Percentiles rank a stretch among this genome's conserved stretches.
phyloP scores from a whole-genome alignment of 2,888 invertebrate species.

The Cataglyphis albicans region DNA sequence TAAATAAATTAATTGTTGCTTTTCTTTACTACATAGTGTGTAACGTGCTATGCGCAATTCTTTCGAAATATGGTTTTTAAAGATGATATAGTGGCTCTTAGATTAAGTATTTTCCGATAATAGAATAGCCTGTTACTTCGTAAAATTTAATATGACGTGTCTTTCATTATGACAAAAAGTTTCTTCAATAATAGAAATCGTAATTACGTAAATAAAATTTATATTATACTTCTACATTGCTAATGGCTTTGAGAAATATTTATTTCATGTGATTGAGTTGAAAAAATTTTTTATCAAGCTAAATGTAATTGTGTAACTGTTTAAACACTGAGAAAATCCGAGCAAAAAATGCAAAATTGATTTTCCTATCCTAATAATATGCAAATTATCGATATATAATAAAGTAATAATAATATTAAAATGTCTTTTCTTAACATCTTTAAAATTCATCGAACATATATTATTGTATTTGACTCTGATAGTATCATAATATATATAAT shows the following conservation, averaged over 20 bases:
- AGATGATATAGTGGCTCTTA: slow-evolving; percentile 5
- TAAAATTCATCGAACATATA: background rate
- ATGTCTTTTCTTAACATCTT: background rate
- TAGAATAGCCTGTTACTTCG: background rate
- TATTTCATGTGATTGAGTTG: background rate
- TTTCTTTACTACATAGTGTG: background rate
- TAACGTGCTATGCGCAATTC: slow-evolving; percentile 4
- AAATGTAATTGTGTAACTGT: background rate
- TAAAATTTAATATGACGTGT: background rate
- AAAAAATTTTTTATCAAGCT: background rate
- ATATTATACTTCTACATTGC: background rate
- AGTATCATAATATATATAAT: slow-evolving; percentile 1
- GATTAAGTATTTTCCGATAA: slow-evolving; percentile 3
- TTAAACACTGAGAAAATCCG: background rate
- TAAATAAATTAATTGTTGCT: slow-evolving; percentile 37
- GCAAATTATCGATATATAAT: slow-evolving; percentile 15
- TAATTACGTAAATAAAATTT: slow-evolving; percentile 16
- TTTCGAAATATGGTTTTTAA: slow-evolving; percentile 14
- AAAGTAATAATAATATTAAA: slow-evolving; percentile 25
- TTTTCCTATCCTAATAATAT: slow-evolving; percentile 15
- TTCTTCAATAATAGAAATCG: background rate
- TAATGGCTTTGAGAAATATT: background rate
- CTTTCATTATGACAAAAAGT: background rate
- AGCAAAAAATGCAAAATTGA: slow-evolving; percentile 12
- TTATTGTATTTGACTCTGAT: background rate